Evolutionary conservation across 2,797 vertebrate species (phyloP).

Genomic region (Ptychobarbus kaznakovi): DNA sequence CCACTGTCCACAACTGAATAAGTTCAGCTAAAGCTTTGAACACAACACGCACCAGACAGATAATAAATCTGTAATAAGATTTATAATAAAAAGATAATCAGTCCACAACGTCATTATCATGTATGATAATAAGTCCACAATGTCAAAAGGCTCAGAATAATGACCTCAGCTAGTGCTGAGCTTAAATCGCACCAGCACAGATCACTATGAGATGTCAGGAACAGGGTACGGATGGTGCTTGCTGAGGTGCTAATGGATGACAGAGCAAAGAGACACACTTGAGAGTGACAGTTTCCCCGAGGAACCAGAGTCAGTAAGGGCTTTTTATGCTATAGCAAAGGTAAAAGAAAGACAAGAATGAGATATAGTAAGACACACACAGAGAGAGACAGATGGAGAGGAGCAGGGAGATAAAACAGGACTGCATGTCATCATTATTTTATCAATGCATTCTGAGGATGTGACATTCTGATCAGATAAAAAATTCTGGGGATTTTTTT

Average conservation of each 20-base stretch:
- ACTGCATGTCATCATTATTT: not conserved
- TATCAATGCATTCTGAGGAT: not conserved
- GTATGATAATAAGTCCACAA: not conserved
- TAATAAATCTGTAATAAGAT: not conserved
- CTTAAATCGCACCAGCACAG: not conserved
- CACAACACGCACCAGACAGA: not conserved
- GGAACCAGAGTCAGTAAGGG: slow-evolving; percentile 14
- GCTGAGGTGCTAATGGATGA: slow-evolving; percentile 44
- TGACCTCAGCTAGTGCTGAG: not conserved
- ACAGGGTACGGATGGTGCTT: not conserved
- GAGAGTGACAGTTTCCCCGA: slow-evolving; percentile 25
- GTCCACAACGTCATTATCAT: too few species aligned
- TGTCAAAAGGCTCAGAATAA: not conserved
- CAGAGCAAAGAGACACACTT: not conserved
- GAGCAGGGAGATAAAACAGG: not conserved
- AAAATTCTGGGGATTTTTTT: not conserved
- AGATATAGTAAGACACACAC: not conserved
- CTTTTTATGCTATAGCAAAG: slow-evolving; percentile 25
- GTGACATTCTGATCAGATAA: not conserved
- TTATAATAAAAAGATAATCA: too few species aligned
- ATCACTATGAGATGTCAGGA: not conserved
- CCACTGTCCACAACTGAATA: not conserved
- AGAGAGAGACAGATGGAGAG: not conserved
- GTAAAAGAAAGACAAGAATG: not conserved
- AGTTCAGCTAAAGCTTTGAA: not conserved